These are phyloP conservation scores for Polypterus senegalus DNA, from an alignment of 2,113 vertebrate species.

Conservation along the genomic window DNA sequence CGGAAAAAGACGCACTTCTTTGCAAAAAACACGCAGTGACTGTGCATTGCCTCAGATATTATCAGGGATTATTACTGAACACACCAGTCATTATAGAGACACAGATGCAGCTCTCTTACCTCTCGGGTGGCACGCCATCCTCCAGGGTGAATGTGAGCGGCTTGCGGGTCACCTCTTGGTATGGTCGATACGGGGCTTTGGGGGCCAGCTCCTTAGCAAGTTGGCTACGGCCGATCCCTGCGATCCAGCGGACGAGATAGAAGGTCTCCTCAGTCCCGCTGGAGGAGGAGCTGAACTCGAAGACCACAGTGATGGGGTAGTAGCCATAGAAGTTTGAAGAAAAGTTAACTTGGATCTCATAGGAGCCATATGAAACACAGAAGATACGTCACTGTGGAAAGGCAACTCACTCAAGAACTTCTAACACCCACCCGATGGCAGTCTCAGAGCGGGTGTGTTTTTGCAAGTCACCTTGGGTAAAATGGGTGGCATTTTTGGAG, in stretches of 20 bases:
- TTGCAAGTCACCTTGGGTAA: no score
- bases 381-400: neutral
- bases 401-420: neutral
- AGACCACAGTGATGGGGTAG: constrained; percentile 47
- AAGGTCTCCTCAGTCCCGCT: constrained; percentile 33
- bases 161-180: constrained; percentile 21
- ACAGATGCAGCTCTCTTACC: constrained; percentile 35
- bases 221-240: constrained; percentile 38
- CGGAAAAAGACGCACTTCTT: no score
- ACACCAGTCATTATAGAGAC: fast-evolving
- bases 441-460: no score
- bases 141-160: constrained; percentile 23
- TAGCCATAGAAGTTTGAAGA: constrained; percentile 42
- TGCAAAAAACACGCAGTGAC: no score
- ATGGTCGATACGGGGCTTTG: constrained; percentile 43
- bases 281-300: constrained; percentile 53
- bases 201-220: constrained; percentile 61
- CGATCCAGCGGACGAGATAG: constrained; percentile 60
- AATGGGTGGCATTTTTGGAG: no score
- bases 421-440: neutral
- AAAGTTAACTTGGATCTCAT: constrained; percentile 27
- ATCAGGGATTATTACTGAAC: fast-evolving
- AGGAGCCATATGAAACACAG: constrained; percentile 35
- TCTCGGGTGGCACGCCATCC: constrained; percentile 51
- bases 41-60: constrained; percentile 16